These are phyloP conservation scores for Eueides isabella DNA, from an alignment of 1,140 invertebrate genomes.

Conservation along the genomic window DNA sequence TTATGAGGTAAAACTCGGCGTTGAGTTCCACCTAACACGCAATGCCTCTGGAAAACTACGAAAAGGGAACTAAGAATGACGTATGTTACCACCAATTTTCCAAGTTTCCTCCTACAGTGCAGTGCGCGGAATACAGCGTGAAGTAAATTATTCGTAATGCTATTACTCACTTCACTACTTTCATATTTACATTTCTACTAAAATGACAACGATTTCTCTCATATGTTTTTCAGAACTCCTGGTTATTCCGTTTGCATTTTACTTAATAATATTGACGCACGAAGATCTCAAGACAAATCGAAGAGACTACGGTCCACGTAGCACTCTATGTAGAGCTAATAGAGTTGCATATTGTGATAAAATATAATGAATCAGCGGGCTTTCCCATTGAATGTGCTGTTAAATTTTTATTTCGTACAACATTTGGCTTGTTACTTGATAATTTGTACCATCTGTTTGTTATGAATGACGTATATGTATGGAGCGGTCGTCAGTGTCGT, in stretches of 20 bases:
- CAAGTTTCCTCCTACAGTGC: no score
- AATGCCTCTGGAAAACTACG: no score
- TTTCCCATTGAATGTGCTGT: slow-evolving; percentile 17
- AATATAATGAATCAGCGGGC: slow-evolving; percentile 8
- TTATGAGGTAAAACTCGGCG: no score
- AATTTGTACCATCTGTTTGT: slow-evolving; percentile 4
- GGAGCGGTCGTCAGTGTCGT: not conserved
- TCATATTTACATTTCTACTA: not conserved
- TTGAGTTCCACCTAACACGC: no score
- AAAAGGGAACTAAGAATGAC: no score
- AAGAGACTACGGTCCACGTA: not conserved
- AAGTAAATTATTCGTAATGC: no score
- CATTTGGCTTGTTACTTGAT: not conserved
- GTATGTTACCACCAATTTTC: no score
- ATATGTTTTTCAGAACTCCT: slow-evolving; percentile 2
- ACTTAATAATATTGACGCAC: slow-evolving; percentile 18
- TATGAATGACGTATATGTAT: not conserved
- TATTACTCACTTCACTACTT: no score
- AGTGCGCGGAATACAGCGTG: no score
- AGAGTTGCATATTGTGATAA: not conserved
- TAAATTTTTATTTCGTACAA: slow-evolving; percentile 5
- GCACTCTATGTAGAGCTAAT: slow-evolving; percentile 1
- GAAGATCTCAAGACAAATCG: not conserved
- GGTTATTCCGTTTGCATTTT: not conserved
- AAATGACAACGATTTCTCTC: not conserved